Conservation (phyloP, 2,113 vertebrate species). For the Epinephelus cyanopodus region DNA sequence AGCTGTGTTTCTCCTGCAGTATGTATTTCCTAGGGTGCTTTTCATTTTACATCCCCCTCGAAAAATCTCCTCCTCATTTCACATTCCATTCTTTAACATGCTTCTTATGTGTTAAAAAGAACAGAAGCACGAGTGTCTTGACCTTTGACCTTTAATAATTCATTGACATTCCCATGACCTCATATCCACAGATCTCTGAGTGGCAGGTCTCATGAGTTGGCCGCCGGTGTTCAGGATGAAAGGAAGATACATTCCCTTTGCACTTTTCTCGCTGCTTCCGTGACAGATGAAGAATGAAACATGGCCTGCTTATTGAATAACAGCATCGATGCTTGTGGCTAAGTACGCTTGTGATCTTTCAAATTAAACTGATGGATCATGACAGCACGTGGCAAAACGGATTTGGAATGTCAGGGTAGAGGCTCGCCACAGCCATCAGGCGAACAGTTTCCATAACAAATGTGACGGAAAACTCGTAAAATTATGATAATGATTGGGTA, state of each 20-base stretch:
- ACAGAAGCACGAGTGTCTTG: not conserved
- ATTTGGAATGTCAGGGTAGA: conserved; percentile 72
- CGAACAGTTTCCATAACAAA: conserved; percentile 74
- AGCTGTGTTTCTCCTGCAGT: not conserved
- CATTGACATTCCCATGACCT: not conserved
- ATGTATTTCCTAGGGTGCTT: not conserved
- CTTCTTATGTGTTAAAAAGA: not conserved
- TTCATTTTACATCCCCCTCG: not conserved
- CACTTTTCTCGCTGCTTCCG: conserved; percentile 24
- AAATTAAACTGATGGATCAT: conserved; percentile 83
- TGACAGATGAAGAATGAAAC: conserved; percentile 78
- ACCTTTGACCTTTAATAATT: conserved; percentile 24
- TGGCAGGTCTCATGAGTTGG: not conserved
- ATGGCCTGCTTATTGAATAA: conserved; percentile 79
- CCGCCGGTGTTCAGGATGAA: conserved; percentile 11
- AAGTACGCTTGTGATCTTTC: conserved; percentile 77
- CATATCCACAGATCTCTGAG: conserved; percentile 13
- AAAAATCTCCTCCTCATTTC: not conserved
- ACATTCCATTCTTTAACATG: not conserved
- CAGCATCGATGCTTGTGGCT: conserved; percentile 72
- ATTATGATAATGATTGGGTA: conserved; percentile 81
- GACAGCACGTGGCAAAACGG: conserved; percentile 75
- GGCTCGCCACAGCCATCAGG: conserved; percentile 64
- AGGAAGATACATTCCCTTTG: conserved; percentile 39
- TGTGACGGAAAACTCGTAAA: conserved; percentile 75